Percentiles rank a stretch among this genome's conserved stretches.
phyloP scores from a whole-genome alignment of 2,888 invertebrate species.

The Creontiades dilutus region DNA sequence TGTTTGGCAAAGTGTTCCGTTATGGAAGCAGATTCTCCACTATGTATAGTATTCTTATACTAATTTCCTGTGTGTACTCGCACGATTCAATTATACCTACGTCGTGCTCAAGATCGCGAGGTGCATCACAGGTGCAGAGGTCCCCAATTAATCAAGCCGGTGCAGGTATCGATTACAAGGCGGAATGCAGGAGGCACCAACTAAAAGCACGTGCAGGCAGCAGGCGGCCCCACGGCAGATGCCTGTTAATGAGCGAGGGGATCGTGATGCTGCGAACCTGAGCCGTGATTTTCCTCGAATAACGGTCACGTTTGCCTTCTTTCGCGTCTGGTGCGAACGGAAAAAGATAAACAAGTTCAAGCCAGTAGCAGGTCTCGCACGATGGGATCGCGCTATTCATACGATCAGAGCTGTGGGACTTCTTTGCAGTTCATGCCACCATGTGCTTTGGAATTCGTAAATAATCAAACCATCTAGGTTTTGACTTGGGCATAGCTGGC shows the following conservation, averaged over 20 bases:
- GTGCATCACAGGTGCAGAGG: not conserved
- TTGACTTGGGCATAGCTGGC: too few relatives aligned
- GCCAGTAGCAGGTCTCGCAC: slow-evolving; percentile 42
- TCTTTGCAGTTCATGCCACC: too few relatives aligned
- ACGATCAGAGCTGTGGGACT: not conserved
- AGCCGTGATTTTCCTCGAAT: slow-evolving; percentile 38
- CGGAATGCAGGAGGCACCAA: slow-evolving; percentile 3
- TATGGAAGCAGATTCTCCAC: too few relatives aligned
- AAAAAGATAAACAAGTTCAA: slow-evolving; percentile 46
- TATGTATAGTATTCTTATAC: not conserved
- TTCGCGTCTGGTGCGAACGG: not conserved
- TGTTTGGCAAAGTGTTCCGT: too few relatives aligned
- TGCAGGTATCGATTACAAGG: not conserved
- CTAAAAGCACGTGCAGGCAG: slow-evolving; percentile 37
- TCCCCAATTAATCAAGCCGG: slow-evolving; percentile 26
- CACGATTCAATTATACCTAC: too few relatives aligned
- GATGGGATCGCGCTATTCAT: not conserved
- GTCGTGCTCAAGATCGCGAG: not conserved
- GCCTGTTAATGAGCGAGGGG: slow-evolving; percentile 23
- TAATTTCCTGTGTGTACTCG: too few relatives aligned
- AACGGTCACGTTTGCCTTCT: slow-evolving; percentile 43
- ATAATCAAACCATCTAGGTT: too few relatives aligned
- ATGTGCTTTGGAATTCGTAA: too few relatives aligned
- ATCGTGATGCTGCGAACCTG: slow-evolving; percentile 50
- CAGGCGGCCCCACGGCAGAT: not conserved